A percentile compares a stretch with the other conserved stretches of the same genome.
phyloP scores from a whole-genome alignment of 2,113 vertebrate genomes.

The Crotalus horridus region DNA sequence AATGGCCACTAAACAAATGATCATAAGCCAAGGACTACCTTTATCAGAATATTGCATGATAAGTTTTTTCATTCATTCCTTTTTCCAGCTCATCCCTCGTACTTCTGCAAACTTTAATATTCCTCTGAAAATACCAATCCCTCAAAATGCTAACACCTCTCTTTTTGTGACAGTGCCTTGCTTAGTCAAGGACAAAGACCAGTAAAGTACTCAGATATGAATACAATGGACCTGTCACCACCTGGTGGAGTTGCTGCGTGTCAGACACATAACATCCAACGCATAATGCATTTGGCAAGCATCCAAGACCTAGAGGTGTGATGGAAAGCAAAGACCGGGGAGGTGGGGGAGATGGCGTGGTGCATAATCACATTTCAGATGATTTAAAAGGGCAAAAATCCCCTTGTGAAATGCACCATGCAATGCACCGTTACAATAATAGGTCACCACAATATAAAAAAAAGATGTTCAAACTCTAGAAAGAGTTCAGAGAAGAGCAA shows the following conservation, averaged over 20 bases:
- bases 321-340: not conserved
- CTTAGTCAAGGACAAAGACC: not conserved
- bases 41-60: not conserved
- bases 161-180: not conserved
- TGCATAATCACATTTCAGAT: not conserved
- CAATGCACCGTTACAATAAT: not conserved
- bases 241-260: not conserved
- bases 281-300: not conserved
- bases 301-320: not conserved
- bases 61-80: not conserved
- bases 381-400: not conserved
- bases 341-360: fast-evolving
- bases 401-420: not conserved
- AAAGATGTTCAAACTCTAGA: not conserved
- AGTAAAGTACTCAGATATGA: not conserved
- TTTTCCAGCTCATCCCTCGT: not conserved
- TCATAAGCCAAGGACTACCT: not conserved
- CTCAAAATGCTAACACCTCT: not conserved
- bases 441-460: not conserved
- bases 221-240: not conserved
- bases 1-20: too few relatives aligned
- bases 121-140: not conserved
- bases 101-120: not conserved
- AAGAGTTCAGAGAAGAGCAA: too few relatives aligned
- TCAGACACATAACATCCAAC: not conserved